Evolutionary conservation across 2,888 invertebrate genomes (phyloP), one percentile per base, ranked within the genome.

Genomic region (Megalurothrips usitatus): DNA sequence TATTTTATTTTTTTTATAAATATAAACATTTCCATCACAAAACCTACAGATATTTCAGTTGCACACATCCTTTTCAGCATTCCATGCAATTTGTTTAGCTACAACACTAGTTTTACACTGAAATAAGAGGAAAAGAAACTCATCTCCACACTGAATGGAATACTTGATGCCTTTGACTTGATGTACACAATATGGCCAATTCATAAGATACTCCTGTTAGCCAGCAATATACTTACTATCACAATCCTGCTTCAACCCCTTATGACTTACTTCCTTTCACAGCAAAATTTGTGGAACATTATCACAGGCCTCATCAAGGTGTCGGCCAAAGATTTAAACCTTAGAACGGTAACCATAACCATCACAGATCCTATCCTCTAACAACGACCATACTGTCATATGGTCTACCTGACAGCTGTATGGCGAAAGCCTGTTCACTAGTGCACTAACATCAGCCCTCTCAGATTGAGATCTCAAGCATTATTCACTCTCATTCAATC

Each of bases 201-300:
- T 75, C 23, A 26, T 23, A 75, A 26, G 68, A 75, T 75, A 75
- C 68, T 75, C 23, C 23, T 75, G 68, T 23, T 75, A 75, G 68
- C 68, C 68, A 75, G 68, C 68, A 75, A 26, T 75, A 75, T 12
- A 75, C 68, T 75, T 26, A 75, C 68, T 75, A 75, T 75, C 68
- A 75, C 68, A 75, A 75, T 75, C 68, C 68, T 75, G 68, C 68
- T 75, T 75, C 68, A 75, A 75, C 68, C 68, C 26, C 68, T 75
- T 75, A 75, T 75, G 68, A 75, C 68, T 75, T 75, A 75, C 68
- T 75, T 26, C 23, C 68, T 58, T 75, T 75, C 68, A 75, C 68
- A 75, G 68, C 68, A 75, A 75, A 75, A 75, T 75, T 75, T 75
- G 68, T 75, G 68, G 68, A 75, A 75, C 68, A 75, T 75, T 75